Conservation (phyloP, 2,113 vertebrate species). For the Catharus minimus region DNA sequence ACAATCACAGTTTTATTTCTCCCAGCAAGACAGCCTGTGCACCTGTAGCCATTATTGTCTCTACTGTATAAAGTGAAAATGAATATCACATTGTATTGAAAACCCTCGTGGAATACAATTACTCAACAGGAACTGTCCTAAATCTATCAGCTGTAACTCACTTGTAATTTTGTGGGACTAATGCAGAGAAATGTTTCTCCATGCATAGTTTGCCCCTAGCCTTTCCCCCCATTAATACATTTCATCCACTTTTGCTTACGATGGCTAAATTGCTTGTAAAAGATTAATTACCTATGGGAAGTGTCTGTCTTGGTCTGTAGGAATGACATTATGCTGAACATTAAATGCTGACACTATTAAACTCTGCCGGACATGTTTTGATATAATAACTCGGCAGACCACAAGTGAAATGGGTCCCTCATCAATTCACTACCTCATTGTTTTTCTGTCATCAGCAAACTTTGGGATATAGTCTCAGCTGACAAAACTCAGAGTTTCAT, state of each 20-base stretch:
- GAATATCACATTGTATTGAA: slow-evolving; percentile 72
- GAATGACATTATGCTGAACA: slow-evolving; percentile 34
- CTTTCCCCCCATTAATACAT: slow-evolving; percentile 51
- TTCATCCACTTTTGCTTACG: slow-evolving; percentile 55
- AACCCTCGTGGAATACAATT: slow-evolving; percentile 68
- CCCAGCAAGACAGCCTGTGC: slow-evolving; percentile 58
- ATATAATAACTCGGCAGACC: slow-evolving; percentile 42
- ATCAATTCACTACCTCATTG: slow-evolving; percentile 52
- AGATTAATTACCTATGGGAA: slow-evolving; percentile 61
- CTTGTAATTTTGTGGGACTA: slow-evolving; percentile 47
- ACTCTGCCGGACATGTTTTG: slow-evolving; percentile 31
- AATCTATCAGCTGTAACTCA: slow-evolving; percentile 67
- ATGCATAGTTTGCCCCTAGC: slow-evolving; percentile 16
- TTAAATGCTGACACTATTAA: slow-evolving; percentile 53
- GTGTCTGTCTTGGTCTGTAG: slow-evolving; percentile 38
- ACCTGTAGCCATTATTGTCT: slow-evolving; percentile 70
- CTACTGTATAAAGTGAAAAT: slow-evolving; percentile 73
- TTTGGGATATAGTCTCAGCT: neutral
- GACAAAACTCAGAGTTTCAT: neutral
- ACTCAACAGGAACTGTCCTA: slow-evolving; percentile 68
- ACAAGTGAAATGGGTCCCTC: slow-evolving; percentile 42
- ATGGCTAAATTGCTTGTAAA: slow-evolving; percentile 49
- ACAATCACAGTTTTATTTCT: slow-evolving; percentile 67
- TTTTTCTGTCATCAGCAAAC: slow-evolving; percentile 58
- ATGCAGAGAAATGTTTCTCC: slow-evolving; percentile 45